Base-by-base conservation (phyloP, 2,113 vertebrate species). In the Brachirus orientalis region DNA sequence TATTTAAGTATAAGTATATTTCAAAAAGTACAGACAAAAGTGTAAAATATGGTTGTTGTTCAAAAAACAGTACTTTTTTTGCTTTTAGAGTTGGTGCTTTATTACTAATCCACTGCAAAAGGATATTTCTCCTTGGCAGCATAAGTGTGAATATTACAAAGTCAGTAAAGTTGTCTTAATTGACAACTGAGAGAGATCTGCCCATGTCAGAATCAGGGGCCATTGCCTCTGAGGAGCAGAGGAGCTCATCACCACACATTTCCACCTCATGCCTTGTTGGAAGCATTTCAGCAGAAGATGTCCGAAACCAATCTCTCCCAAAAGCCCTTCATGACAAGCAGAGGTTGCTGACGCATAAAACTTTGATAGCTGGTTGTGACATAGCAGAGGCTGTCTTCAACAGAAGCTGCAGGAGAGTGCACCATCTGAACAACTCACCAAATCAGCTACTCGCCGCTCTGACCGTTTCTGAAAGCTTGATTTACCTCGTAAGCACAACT, bases 401-500 rank as follows among this genome's bases (percentile, higher is more conserved):
- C 58, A 59, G 67, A 61, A 57, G 76, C 77, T 54, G 63, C 41
- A 2, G 76, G 46, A 48, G 38, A 38, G 69, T 3, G 10, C 1
- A 0, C 53, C 18, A 56, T 69, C 7, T 6, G 51, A 77, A 82
- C 55, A 10, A 22, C 75, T 72, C 53, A 22, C 68, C 70, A 54
- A 72, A 74, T 79, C 72, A 58, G 64, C 71, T 52, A 18, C 69
- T 48, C 46, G 74, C 56, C 13, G 33, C 63, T 74, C 53, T 8
- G 16, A 60, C 61, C 55, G 16, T 51, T 44, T 80, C 43, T 53
- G 50, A 76, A 79, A 81, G 74, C 74, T 76, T 41, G 37, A 80
- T 80, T 79, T 76, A 81, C 71, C 75, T 85, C 63, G 63, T 66
- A 70, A 82, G 82, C 82, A 78, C 56, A 87, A 75, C 48, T 33